Base-by-base conservation (phyloP, 2,888 invertebrate species). In the Ectropis crepuscularia region DNA sequence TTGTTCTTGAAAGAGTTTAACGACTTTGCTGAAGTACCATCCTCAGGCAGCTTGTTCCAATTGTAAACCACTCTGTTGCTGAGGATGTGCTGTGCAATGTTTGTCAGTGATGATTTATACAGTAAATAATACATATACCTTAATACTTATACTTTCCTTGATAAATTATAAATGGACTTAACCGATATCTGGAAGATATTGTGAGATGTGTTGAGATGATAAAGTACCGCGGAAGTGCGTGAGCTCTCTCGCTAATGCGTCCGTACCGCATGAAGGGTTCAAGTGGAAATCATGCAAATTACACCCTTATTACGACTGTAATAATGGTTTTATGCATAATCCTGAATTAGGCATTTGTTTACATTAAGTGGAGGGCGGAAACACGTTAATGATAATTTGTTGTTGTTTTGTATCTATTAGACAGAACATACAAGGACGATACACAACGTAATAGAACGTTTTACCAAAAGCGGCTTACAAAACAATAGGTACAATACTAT, bases 181-280 rank as follows among this genome's bases (percentile, higher is more conserved):
- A 10, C n/a, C 38, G 10, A 45, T 46, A 43, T 45, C 45, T 12
- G 50, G 12, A 45, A 10, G 11, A 28, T 28, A 6, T 47, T 2
- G 28, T 62, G 61, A 62, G 51, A 60, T 39, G 57, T 57, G 69
- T 63, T 72, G 57, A 61, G 65, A 67, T 73, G 75, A 74, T 62
- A 69, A 68, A 69, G 70, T 71, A 64, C 69, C 68, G 55, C 53
- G 65, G 63, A 63, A 60, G 62, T 68, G 55, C 53, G 65, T 65
- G 63, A 60, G 62, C 64, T 65, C 60, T 63, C 58, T 36, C 63
- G 49, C 59, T 75, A 70, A 73, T 69, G 67, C 63, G 58, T 49
- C 55, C 41, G 28, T 45, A 55, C 38, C 46, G 12, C 38, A 55
- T 38, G 42, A 54, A 55, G 37, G 36, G 28, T 53, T 51, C 36